These are phyloP conservation scores for Hermaeophaga mercurialis DNA, from an alignment of 2,888 invertebrate species.

Conservation along the genomic window DNA sequence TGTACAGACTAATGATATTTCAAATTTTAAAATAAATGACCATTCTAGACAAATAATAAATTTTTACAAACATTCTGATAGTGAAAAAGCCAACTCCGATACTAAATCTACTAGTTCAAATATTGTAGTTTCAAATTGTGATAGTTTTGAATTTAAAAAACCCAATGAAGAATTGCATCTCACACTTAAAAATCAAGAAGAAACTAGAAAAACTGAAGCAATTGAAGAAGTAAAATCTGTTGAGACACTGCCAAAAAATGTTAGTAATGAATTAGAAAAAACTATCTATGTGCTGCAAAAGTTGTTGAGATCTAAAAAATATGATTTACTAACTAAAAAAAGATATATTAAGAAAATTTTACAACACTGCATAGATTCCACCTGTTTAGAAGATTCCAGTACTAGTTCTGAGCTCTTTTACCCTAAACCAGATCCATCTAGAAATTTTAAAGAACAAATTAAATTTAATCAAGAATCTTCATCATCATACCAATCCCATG, in stretches of 20 bases:
- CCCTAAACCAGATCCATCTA: constrained; percentile 46
- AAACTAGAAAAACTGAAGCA: constrained; percentile 5
- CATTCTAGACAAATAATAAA: constrained; percentile 34
- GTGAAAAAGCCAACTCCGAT: constrained; percentile 14
- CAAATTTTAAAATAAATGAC: constrained; percentile 17
- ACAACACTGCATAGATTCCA: constrained; percentile 64
- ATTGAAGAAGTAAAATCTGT: neutral
- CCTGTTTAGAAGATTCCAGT: constrained; percentile 65
- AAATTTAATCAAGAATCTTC: constrained; percentile 9
- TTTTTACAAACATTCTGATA: constrained; percentile 27
- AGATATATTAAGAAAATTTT: constrained; percentile 69
- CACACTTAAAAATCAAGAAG: neutral
- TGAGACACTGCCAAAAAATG: constrained; percentile 3
- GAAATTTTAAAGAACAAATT: constrained; percentile 11
- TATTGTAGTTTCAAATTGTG: constrained; percentile 58
- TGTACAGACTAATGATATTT: constrained; percentile 39
- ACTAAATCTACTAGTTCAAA: constrained; percentile 37
- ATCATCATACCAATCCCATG: constrained; percentile 8
- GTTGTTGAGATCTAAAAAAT: constrained; percentile 64
- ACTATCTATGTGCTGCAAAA: constrained; percentile 65
- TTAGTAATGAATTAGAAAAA: constrained; percentile 64
- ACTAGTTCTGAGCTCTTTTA: constrained; percentile 60
- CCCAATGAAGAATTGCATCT: neutral
- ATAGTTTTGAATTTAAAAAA: constrained; percentile 64
- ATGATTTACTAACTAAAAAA: constrained; percentile 65